phyloP scores from a whole-genome alignment of 2,888 invertebrate genomes.

The Epsilonema sp. region DNA sequence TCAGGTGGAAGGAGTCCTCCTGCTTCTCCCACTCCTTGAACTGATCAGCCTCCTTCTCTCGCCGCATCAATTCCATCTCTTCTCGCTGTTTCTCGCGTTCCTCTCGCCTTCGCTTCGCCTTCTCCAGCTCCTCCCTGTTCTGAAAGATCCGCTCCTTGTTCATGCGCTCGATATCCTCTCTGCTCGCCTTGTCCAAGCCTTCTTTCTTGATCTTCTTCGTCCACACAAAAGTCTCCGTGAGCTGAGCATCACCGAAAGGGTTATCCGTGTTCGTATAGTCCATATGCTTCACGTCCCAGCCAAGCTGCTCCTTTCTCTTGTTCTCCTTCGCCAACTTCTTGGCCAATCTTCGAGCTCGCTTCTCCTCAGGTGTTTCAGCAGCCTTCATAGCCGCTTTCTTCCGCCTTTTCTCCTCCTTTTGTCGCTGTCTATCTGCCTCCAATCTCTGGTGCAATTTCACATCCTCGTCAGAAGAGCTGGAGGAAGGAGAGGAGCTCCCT shows the following conservation, averaged over 20 bases:
- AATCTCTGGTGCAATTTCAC: background rate
- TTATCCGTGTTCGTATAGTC: constrained; percentile 92
- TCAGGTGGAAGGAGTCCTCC: constrained; percentile 89
- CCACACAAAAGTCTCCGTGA: constrained; percentile 90
- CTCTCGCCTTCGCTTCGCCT: constrained; percentile 74
- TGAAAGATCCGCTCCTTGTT: constrained; percentile 13
- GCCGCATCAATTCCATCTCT: constrained; percentile 43
- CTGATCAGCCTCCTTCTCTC: constrained; percentile 70
- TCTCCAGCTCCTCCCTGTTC: constrained; percentile 55
- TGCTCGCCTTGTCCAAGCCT: too few relatives aligned
- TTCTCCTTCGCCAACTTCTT: constrained; percentile 44
- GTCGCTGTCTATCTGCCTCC: constrained; percentile 2
- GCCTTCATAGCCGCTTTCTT: constrained; percentile 45
- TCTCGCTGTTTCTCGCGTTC: constrained; percentile 42
- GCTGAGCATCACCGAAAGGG: constrained; percentile 88
- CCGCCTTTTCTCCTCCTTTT: constrained; percentile 9
- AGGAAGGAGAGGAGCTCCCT: too few relatives aligned
- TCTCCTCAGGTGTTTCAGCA: constrained; percentile 85
- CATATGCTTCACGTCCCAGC: constrained; percentile 41
- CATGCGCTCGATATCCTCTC: too few relatives aligned
- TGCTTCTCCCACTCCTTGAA: constrained; percentile 81
- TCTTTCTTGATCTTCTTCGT: constrained; percentile 81
- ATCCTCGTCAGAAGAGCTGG: background rate
- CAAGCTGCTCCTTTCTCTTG: constrained; percentile 14
- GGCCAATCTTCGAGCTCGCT: constrained; percentile 53